A percentile compares a stretch with the other conserved stretches of the same genome.
Conservation (phyloP, 2,888 invertebrate genomes). For the Tipula helvola region DNA sequence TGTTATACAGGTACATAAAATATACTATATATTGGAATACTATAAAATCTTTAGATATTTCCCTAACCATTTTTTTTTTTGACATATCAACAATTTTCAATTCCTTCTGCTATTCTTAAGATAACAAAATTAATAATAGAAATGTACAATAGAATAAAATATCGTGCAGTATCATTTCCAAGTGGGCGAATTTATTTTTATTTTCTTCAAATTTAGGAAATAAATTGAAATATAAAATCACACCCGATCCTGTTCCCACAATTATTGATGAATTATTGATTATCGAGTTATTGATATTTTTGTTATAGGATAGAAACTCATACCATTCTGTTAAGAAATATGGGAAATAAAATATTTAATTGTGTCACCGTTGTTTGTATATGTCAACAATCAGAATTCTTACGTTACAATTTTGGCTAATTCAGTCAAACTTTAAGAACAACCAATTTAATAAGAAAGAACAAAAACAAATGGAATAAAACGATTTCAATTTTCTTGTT, state of each 20-base stretch:
- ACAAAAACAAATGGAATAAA: too few species aligned
- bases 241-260: not conserved
- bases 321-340: too few species aligned
- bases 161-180: not conserved
- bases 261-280: not conserved
- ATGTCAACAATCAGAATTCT: not conserved
- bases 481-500: not conserved
- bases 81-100: too few species aligned
- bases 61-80: too few species aligned
- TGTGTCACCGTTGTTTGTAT: not conserved
- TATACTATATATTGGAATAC: too few species aligned
- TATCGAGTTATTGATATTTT: too few species aligned
- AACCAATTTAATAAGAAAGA: not conserved
- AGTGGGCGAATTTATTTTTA: not conserved
- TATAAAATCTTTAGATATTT: too few species aligned
- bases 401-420: not conserved
- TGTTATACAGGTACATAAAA: too few species aligned
- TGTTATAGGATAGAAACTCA: too few species aligned
- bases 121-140: too few species aligned
- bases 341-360: not conserved
- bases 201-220: not conserved
- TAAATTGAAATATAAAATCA: not conserved
- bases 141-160: not conserved
- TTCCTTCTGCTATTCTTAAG: too few species aligned
- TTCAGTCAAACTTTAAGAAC: not conserved